Evolutionary conservation across 2,888 invertebrate genomes (phyloP).

Genomic region (Archaeoteleia sp.): DNA sequence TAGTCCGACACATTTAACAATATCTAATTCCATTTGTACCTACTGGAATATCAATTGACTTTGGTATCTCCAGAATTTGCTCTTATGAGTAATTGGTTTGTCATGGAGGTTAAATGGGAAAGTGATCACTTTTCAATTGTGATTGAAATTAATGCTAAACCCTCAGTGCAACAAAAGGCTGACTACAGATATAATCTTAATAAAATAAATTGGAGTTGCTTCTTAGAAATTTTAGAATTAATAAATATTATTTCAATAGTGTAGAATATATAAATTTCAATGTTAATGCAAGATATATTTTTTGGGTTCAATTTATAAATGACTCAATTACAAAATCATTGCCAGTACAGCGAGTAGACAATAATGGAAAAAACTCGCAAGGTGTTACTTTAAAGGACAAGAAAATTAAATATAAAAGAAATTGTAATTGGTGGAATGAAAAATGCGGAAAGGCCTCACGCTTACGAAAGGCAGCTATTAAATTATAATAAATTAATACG

Average conservation of each 20-base stretch:
- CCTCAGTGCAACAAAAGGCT: neutral
- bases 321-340: neutral
- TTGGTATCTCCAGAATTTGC: constrained; percentile 23
- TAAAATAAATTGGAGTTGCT: constrained; percentile 7
- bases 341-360: too few species aligned
- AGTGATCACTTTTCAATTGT: constrained; percentile 42
- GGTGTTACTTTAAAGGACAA: neutral
- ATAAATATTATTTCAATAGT: constrained; percentile 4
- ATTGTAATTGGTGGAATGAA: constrained; percentile 34
- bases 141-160: constrained; percentile 16
- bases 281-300: constrained; percentile 7
- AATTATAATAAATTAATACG: too few species aligned
- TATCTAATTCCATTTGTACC: neutral
- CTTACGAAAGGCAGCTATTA: constrained; percentile 13
- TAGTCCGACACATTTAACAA: constrained; percentile 18
- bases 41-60: constrained; percentile 41
- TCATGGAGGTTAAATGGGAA: constrained; percentile 22
- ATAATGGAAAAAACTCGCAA: too few species aligned
- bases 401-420: constrained; percentile 4
- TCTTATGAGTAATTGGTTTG: constrained; percentile 11
- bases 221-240: constrained; percentile 1
- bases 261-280: constrained; percentile 15
- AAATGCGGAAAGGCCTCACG: constrained; percentile 12
- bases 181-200: constrained; percentile 29
- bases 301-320: constrained; percentile 4